Evolutionary conservation across 2,113 vertebrate species (phyloP), one percentile per base, ranked within the genome.

Genomic region (Paradoxurus hermaphroditus): DNA sequence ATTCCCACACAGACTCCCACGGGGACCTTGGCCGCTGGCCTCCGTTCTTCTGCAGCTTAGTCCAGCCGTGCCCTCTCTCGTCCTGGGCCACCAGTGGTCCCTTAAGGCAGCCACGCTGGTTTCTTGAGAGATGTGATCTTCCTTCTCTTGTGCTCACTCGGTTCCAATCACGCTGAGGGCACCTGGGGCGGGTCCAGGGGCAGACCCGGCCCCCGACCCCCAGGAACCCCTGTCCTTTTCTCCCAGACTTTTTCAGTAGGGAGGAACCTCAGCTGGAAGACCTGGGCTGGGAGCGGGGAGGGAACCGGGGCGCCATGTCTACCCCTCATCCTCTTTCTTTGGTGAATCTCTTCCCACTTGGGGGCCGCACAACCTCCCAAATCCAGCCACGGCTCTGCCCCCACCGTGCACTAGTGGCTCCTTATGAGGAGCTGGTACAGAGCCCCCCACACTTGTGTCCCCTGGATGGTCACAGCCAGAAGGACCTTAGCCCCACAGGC

Each of bases 271-370:
- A 41, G 29, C 78, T 53, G n/a, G 44, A 34, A 21, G 82, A 12
- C 31, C 41, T 8, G 78, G 77, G 23, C 59, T 39, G 13, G 39
- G 70, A 59, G 62, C 63, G 29, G 25, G 34, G 36, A 49, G 25
- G 62, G 21, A 23, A 7, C 0, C 19, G 51, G 29, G 36, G 21
- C 1, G 1, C 23, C 18, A 1, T 1, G 3, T 53, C n/a, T 29
- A 21, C 11, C 36, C 49, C 19, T 44, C 31, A 0, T 21, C 18
- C 19, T 31, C 78, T 15, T 12, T 19, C 1, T 25, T 59, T 29
- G 2, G 36, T 2, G 25, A 67, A 2, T n/a, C 14, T 36, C n/a
- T 79, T 63, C 23, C 77, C 44, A 5, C 27, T 36, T 27, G 3
- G 7, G 67, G 59, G 41, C 27, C n/a, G 53, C 51, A 62, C 34